Evolutionary conservation across 2,797 vertebrate species (phyloP), one percentile per base, ranked within the genome.

Genomic region (Mormyrops attenuatus): DNA sequence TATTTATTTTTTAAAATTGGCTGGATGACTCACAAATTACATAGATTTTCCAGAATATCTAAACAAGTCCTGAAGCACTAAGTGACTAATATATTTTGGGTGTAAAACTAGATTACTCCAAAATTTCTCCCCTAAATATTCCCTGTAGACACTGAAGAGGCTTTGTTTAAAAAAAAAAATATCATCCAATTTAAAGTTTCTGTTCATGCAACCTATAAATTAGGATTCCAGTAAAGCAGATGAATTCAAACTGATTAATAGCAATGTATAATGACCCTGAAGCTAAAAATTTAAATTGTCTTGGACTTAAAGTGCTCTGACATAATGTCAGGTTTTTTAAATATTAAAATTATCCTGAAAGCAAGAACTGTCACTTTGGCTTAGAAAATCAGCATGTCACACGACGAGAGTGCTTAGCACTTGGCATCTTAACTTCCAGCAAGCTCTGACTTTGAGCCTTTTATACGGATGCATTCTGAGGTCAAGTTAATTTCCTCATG

Each of bases 311-410:
- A 91, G 66, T 60, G 77, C 44, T 47, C 41, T 88, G 89, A 88
- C 89, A 88, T 17, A 44, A 85, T 88, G 80, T 69, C 88, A 84
- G 66, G 50, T 63, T 91, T 73, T 88, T 89, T 84, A 89, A 89
- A 89, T 89, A 91, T 89, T 89, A 84, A 91, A 90, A 87, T 89
- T 30, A 22, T 89, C 89, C 66, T 66, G 69, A 90, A 90, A 89
- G 90, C 90, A 85, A 73, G 52, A 89, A n/a, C 89, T 88, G 87
- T 88, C 90, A 89, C 87, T 89, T 88, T 50, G 41, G 80, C 87
- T 91, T 86, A 88, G 82, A 88, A 89, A 89, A 50, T 57, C 38
- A n/a, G 86, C 38, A 30, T 89, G 44, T 77, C 88, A 89, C 50
- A 34, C 22, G 4, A 84, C 57, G 13, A 66, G 47, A 77, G 87